Base-by-base conservation (phyloP, 2,113 vertebrate genomes). In the Festucalex cinctus region DNA sequence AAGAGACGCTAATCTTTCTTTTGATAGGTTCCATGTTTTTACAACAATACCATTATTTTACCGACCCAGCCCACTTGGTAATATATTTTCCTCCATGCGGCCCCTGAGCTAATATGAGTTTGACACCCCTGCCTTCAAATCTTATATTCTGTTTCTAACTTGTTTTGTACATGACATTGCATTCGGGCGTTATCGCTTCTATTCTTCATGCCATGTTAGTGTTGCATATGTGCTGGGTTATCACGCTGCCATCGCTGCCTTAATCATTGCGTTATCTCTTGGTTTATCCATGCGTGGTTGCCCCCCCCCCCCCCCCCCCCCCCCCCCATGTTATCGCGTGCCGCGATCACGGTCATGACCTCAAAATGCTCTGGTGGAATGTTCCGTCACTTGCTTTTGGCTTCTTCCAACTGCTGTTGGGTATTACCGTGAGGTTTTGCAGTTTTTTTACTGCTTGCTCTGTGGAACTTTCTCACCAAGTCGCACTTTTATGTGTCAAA, bases 181-280 rank as follows among this genome's bases (percentile, higher is more conserved):
- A 70, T 72, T 73, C 16, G 35, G 12, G 2, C 19, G 60, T 78
- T 73, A 83, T 83, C 73, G 66, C 44, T 0, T n/a, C n/a, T 70
- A 51, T 67, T 75, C 60, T 58, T 65, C 46, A 17, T 48, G 39
- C 54, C 60, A 13, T 76, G 61, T 67, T 43, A 41, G 63, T 73
- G 78, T 65, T 35, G 74, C 32, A 24, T 65, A 49, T 44, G 59
- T 71, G 66, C 62, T 57, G 66, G 20, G 58, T 74, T 83, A 87
- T 87, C 80, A 19, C 13, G 39, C 65, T 26, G 68, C 54, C 70
- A 77, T 85, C 75, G 60, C 63, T 2, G 28, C 32, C 66, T 75
- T 83, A 73, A 88, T 88, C 84, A 76, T 63, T 71, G 69, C 68
- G 60, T 78, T 83, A 88, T 86, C 78, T 69, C 32, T 49, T 10